Conservation (phyloP, 2,888 invertebrate genomes). For the Neoaliturus tenellus region DNA sequence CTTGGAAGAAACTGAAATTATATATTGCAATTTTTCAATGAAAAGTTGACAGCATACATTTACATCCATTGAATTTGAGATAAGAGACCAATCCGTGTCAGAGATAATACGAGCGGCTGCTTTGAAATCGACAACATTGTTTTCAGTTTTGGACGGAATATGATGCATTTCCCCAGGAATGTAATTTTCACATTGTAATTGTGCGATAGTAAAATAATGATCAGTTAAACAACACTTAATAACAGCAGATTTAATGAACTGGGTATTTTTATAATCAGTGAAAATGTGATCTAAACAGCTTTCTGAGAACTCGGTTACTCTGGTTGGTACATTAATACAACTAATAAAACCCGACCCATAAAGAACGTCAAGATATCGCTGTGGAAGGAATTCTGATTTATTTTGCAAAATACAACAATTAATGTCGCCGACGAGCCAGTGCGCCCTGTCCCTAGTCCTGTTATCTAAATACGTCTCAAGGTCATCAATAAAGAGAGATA, state of each 20-base stretch:
- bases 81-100: background rate
- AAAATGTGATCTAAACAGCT: no score
- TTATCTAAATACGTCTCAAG: background rate
- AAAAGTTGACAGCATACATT: background rate
- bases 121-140: background rate
- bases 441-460: background rate
- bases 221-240: background rate
- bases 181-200: background rate
- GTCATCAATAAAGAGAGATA: no score
- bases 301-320: background rate
- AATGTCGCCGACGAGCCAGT: conserved; percentile 9
- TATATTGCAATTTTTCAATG: background rate
- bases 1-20: background rate
- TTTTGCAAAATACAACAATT: background rate
- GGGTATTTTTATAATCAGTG: no score
- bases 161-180: background rate
- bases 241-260: no score
- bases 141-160: background rate
- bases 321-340: background rate
- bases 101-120: background rate
- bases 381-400: background rate
- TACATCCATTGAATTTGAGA: background rate
- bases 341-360: background rate
- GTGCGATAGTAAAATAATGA: background rate
- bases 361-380: background rate